These are phyloP conservation scores for Andrena fulva DNA, from an alignment of 2,888 invertebrate species.

Conservation along the genomic window DNA sequence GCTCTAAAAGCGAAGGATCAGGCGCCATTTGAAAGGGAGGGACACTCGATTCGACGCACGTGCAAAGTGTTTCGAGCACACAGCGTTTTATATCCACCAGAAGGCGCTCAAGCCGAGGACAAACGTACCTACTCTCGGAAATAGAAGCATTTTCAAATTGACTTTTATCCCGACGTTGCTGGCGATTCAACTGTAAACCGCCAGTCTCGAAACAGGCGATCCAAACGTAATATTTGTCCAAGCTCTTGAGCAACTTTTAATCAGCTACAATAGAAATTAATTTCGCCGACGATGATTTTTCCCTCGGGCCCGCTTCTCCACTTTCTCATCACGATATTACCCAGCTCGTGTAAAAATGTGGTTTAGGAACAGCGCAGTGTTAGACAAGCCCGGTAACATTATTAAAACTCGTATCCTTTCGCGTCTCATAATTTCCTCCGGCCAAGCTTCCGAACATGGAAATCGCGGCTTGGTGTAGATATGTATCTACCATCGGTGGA, in stretches of 20 bases:
- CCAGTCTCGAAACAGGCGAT: not conserved
- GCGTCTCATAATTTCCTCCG: not conserved
- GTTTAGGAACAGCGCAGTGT: not conserved
- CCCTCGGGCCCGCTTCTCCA: not conserved
- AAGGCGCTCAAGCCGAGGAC: not conserved
- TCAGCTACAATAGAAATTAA: conserved; percentile 2
- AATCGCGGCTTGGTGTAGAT: not conserved
- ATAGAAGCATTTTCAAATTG: not conserved
- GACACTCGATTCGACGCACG: too few species aligned
- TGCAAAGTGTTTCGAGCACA: too few species aligned
- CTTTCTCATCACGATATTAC: not conserved
- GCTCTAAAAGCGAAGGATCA: too few species aligned
- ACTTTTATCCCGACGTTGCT: not conserved
- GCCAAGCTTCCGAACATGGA: not conserved
- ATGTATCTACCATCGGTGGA: not conserved
- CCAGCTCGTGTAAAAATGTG: not conserved
- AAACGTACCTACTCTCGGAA: not conserved
- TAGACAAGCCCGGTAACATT: not conserved
- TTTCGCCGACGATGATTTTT: not conserved
- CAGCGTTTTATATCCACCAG: not conserved
- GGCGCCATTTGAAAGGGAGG: too few species aligned
- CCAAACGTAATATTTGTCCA: not conserved
- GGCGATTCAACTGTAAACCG: not conserved
- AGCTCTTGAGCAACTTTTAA: not conserved
- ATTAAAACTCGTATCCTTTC: conserved; percentile 9